phyloP scores from a whole-genome alignment of 2,888 invertebrate species.

The Lasioglossum lativentre region DNA sequence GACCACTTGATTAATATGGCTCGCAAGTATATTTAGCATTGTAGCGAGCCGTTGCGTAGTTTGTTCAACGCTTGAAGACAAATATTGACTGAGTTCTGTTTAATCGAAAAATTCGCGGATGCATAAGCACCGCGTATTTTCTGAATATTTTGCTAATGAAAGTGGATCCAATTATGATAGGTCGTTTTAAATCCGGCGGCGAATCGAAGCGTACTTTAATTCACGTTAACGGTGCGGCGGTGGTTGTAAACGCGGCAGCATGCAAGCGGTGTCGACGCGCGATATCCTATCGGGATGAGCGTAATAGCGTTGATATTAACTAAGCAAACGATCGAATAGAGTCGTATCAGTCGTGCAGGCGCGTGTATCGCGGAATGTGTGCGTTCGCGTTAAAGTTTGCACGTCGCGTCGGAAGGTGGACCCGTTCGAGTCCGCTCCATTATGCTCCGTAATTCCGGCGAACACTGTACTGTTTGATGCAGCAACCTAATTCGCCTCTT shows the following conservation, averaged over 20 bases:
- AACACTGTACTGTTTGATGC: conserved; percentile 47
- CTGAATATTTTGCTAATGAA: neutral
- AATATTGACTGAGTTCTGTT: neutral
- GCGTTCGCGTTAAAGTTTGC: conserved; percentile 62
- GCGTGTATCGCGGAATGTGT: conserved; percentile 44
- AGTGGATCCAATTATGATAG: conserved; percentile 24
- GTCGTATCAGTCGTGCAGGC: conserved; percentile 65
- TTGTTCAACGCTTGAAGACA: neutral
- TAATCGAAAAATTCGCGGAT: neutral
- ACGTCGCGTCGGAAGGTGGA: conserved; percentile 50
- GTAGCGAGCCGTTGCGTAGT: neutral
- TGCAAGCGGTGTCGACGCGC: conserved; percentile 54
- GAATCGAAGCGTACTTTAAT: conserved; percentile 50
- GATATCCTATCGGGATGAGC: conserved; percentile 70
- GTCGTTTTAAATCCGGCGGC: conserved; percentile 34
- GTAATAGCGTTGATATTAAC: conserved; percentile 77
- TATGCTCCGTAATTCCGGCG: conserved; percentile 51
- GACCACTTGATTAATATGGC: neutral
- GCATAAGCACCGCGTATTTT: neutral
- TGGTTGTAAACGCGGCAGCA: conserved; percentile 42
- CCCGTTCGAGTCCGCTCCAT: conserved; percentile 54
- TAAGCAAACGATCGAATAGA: conserved; percentile 73
- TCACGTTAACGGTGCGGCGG: conserved; percentile 54
- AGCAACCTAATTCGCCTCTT: conserved; percentile 37
- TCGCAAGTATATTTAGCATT: neutral